These are phyloP conservation scores for Propsilocerus akamusi DNA, from an alignment of 1,140 invertebrate genomes.

Conservation along the genomic window DNA sequence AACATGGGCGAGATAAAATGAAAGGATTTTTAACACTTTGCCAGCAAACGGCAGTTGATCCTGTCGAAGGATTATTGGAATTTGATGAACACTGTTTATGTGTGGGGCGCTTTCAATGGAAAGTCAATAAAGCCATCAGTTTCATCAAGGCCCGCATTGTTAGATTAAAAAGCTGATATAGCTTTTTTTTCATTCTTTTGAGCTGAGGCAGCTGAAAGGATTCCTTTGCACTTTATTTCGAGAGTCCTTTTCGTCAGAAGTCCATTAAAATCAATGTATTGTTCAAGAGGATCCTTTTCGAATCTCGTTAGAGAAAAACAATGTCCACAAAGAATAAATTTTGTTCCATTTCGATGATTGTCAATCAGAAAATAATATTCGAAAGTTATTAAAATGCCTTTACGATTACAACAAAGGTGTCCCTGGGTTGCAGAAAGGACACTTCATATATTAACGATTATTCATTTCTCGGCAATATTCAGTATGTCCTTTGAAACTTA, in stretches of 20 bases:
- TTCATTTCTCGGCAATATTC: too few relatives aligned
- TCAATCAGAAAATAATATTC: neutral
- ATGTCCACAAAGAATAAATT: neutral
- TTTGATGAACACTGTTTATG: too few relatives aligned
- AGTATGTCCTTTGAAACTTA: too few relatives aligned
- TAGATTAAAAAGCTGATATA: neutral
- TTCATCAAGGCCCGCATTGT: too few relatives aligned
- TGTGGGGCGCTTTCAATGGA: too few relatives aligned
- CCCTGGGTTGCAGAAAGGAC: neutral
- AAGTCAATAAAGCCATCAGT: too few relatives aligned
- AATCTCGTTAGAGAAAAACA: neutral
- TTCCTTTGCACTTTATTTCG: neutral
- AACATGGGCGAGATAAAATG: too few relatives aligned
- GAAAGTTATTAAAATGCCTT: conserved; percentile 1
- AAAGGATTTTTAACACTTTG: too few relatives aligned
- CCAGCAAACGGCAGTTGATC: too few relatives aligned
- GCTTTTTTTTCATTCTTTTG: neutral
- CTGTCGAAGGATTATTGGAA: too few relatives aligned
- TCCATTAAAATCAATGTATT: neutral
- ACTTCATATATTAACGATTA: conserved; percentile 3
- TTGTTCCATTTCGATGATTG: neutral
- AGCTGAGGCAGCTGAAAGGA: too few relatives aligned
- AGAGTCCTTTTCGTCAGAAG: neutral
- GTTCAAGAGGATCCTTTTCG: too few relatives aligned
- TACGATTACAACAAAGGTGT: neutral